Conservation (phyloP, 2,888 invertebrate species). For the Eristalinus aeneus region DNA sequence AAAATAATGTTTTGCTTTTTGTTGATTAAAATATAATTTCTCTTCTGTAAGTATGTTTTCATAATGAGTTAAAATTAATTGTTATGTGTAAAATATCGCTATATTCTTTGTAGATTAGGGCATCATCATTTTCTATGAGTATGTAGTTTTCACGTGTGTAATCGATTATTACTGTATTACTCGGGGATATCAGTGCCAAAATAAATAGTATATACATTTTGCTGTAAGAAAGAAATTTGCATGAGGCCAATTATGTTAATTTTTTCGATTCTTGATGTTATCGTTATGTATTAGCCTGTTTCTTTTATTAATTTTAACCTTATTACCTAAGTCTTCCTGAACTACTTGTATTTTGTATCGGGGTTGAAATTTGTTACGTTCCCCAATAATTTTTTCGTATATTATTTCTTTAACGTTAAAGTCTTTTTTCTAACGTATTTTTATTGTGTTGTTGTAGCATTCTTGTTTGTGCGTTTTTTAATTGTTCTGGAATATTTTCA, state of each 20-base stretch:
- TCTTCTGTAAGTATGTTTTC: background rate
- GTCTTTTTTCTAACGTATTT: background rate
- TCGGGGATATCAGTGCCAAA: background rate
- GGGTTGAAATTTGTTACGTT: no score
- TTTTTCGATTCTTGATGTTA: background rate
- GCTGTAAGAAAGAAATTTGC: no score
- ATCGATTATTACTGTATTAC: background rate
- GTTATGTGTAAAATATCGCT: background rate
- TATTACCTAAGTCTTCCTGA: background rate
- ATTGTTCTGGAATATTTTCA: constrained; percentile 8
- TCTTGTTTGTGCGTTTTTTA: background rate
- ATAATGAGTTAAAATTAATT: background rate
- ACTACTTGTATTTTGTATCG: background rate
- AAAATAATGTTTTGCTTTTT: background rate
- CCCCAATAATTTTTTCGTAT: no score
- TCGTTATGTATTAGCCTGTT: background rate
- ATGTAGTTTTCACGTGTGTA: background rate
- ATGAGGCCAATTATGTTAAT: no score
- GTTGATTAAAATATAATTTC: background rate
- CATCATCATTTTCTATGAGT: background rate
- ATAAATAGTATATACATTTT: background rate
- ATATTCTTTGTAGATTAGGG: background rate
- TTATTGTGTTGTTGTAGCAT: background rate
- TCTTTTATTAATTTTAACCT: background rate
- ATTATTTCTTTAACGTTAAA: no score